Percentiles rank a stretch among this genome's conserved stretches.
Evolutionary conservation across 2,888 invertebrate species (phyloP).

Genomic region (Cancer borealis): DNA sequence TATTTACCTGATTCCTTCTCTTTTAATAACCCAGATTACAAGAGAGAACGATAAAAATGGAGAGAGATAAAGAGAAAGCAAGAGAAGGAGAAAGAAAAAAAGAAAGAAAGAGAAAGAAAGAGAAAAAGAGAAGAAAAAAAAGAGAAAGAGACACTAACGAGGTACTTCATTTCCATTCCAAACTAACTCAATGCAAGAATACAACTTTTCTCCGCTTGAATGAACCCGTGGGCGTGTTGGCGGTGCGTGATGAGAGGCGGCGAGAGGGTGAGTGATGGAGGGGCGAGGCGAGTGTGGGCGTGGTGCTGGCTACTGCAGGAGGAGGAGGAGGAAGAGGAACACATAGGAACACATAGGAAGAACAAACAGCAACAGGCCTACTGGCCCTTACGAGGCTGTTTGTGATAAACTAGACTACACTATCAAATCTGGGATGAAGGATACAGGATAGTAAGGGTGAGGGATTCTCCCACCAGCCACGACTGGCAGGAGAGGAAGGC

Average conservation of each 20-base stretch:
- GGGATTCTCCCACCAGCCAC: no score
- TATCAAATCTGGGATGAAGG: no score
- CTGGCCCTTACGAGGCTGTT: no score
- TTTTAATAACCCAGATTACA: not conserved
- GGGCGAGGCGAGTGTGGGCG: not conserved
- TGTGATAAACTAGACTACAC: no score
- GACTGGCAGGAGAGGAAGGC: no score
- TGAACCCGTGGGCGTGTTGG: not conserved
- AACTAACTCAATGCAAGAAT: not conserved
- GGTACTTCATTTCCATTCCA: not conserved
- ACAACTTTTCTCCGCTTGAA: constrained; percentile 10
- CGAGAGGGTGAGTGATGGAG: not conserved
- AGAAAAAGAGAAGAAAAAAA: not conserved
- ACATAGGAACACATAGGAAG: no score
- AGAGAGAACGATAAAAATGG: not conserved
- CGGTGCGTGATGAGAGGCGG: not conserved
- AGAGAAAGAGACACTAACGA: not conserved
- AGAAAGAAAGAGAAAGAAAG: not conserved
- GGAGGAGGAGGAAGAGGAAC: not conserved
- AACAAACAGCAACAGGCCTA: no score
- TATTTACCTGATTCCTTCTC: not conserved
- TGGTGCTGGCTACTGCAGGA: not conserved
- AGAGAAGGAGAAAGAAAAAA: not conserved
- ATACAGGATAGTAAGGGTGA: no score
- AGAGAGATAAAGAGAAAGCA: not conserved